Evolutionary conservation across 1,140 invertebrate genomes (phyloP).

Genomic region (Diploscapter pachys): DNA sequence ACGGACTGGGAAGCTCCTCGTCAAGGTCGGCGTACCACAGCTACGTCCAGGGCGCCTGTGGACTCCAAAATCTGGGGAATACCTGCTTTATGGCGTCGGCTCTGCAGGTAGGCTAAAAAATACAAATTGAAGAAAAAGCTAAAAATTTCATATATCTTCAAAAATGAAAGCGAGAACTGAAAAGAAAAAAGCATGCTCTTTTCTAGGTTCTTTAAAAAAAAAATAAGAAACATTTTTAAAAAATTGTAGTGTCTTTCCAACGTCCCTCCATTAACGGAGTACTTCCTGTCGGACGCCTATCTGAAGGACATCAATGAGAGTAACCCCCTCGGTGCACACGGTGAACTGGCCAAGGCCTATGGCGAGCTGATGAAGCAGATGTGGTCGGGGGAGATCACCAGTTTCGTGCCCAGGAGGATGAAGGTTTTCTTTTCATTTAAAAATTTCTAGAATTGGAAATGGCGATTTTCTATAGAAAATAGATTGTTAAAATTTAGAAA

Average conservation of each 20-base stretch:
- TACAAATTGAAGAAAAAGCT: background rate
- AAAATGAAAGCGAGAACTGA: background rate
- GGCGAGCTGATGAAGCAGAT: constrained; percentile 67
- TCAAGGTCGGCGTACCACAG: too few relatives aligned
- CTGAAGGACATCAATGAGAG: constrained; percentile 66
- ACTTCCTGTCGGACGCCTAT: constrained; percentile 64
- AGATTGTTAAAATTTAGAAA: too few relatives aligned
- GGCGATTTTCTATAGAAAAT: too few relatives aligned
- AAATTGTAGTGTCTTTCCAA: constrained; percentile 62
- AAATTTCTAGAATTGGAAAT: constrained; percentile 42
- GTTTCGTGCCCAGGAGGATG: constrained; percentile 65
- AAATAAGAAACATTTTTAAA: too few relatives aligned
- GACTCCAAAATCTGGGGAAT: constrained; percentile 66
- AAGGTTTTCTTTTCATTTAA: constrained; percentile 59
- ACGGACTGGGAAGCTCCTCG: too few relatives aligned
- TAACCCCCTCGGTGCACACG: constrained; percentile 69
- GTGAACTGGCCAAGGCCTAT: constrained; percentile 67
- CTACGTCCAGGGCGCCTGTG: constrained; percentile 40
- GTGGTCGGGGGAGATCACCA: constrained; percentile 65
- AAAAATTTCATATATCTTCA: background rate
- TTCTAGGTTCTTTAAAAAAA: too few relatives aligned
- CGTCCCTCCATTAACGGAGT: constrained; percentile 62
- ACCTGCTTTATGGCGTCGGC: constrained; percentile 66
- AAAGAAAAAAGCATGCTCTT: too few relatives aligned
- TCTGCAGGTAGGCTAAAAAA: constrained; percentile 39